Evolutionary conservation across 2,888 invertebrate genomes (phyloP).

Genomic region (Lithodes maja): DNA sequence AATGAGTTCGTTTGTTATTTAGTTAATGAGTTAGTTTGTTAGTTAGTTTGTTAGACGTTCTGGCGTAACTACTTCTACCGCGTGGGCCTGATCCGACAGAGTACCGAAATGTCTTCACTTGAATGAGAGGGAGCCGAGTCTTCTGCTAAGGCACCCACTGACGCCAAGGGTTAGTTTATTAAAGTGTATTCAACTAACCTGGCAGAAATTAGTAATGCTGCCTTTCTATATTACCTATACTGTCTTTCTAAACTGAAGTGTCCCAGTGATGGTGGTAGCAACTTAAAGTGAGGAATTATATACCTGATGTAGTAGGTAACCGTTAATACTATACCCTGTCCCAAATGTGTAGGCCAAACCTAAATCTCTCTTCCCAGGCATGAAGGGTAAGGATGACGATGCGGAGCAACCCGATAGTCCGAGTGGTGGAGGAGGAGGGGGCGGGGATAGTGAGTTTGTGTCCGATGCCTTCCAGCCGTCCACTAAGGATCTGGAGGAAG

Average conservation of each 20-base stretch:
- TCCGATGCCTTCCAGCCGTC: conserved; percentile 84
- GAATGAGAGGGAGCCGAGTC: conserved; percentile 74
- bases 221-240: too few relatives aligned
- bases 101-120: conserved; percentile 86
- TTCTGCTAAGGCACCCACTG: conserved; percentile 33
- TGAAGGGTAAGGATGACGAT: conserved; percentile 69
- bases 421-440: conserved; percentile 84
- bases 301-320: too few relatives aligned
- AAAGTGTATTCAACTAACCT: too few relatives aligned
- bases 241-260: too few relatives aligned
- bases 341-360: too few relatives aligned
- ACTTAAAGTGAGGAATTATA: too few relatives aligned
- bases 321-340: too few relatives aligned
- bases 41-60: conserved; percentile 82
- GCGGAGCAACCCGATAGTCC: conserved; percentile 72
- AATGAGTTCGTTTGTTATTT: too few relatives aligned
- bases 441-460: conserved; percentile 85
- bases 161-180: conserved; percentile 22
- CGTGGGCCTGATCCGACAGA: conserved; percentile 97
- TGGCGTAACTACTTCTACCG: conserved; percentile 99
- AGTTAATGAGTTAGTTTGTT: too few relatives aligned
- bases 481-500: conserved; percentile 82
- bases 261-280: too few relatives aligned
- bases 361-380: conserved; percentile 22
- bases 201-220: too few relatives aligned